A percentile compares a stretch with the other conserved stretches of the same genome.
Evolutionary conservation across 2,888 invertebrate genomes (phyloP).

Genomic region (Dryocosmus kuriphilus): DNA sequence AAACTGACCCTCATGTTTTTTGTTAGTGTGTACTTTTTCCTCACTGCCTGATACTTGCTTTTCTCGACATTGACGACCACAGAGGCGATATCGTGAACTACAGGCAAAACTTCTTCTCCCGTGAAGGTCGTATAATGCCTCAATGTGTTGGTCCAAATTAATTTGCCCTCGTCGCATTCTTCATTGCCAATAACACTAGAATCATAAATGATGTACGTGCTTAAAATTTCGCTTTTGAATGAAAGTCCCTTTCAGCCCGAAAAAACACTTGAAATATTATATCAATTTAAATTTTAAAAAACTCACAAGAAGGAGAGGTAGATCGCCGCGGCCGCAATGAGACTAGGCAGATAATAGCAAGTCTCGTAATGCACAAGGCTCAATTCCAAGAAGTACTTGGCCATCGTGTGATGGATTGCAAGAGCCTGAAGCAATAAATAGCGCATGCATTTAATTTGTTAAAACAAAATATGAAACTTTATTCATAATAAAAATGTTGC

Average conservation of each 20-base stretch:
- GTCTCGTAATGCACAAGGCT: slow-evolving; percentile 89
- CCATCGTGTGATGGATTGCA: slow-evolving; percentile 86
- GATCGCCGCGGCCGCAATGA: slow-evolving; percentile 89
- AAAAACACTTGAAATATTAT: too few relatives aligned
- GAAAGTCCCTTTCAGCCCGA: too few relatives aligned
- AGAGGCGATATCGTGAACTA: slow-evolving; percentile 84
- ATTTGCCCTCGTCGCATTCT: slow-evolving; percentile 74
- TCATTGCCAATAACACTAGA: slow-evolving; percentile 70
- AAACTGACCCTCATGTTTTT: slow-evolving; percentile 83
- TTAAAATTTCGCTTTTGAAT: not conserved
- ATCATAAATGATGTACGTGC: slow-evolving; percentile 1
- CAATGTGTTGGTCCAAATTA: slow-evolving; percentile 87
- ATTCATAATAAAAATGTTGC: not conserved
- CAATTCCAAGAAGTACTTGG: slow-evolving; percentile 95
- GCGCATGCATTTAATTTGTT: slow-evolving; percentile 39
- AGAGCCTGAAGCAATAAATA: slow-evolving; percentile 79
- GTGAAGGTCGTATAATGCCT: slow-evolving; percentile 88
- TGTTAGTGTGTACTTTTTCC: slow-evolving; percentile 82
- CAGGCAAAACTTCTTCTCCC: slow-evolving; percentile 83
- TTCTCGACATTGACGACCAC: slow-evolving; percentile 84
- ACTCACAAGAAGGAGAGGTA: slow-evolving; percentile 84
- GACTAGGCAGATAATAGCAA: slow-evolving; percentile 89
- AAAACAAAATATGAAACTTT: not conserved
- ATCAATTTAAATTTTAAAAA: not conserved
- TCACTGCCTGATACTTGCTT: slow-evolving; percentile 85